Evolutionary conservation across 2,113 vertebrate species (phyloP).

Genomic region (Craseonycteris thonglongyai): DNA sequence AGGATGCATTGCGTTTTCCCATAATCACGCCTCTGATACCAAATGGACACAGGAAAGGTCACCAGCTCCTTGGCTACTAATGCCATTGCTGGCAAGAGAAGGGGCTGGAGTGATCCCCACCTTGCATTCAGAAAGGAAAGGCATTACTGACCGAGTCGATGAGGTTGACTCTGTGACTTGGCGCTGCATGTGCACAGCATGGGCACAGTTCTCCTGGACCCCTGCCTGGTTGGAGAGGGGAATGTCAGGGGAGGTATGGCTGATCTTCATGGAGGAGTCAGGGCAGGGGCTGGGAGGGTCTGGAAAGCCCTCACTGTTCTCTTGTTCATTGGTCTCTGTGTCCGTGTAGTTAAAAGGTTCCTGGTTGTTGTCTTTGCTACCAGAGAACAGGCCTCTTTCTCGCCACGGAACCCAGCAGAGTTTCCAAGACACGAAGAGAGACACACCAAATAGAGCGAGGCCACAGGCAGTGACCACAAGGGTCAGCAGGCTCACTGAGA

Average conservation of each 20-base stretch:
- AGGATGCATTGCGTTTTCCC: not conserved
- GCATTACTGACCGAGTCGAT: conserved; percentile 84
- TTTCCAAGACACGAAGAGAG: conserved; percentile 99
- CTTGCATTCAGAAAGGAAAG: conserved; percentile 20
- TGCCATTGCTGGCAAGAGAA: not conserved
- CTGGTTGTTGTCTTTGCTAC: conserved; percentile 89
- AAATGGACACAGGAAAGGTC: not conserved
- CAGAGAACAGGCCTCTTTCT: conserved; percentile 87
- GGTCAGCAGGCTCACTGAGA: conserved; percentile 96
- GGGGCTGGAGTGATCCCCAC: too few relatives aligned
- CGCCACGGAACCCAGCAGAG: conserved; percentile 99
- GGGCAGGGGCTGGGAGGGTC: conserved; percentile 87
- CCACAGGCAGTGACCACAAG: conserved; percentile 97
- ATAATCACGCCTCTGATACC: not conserved
- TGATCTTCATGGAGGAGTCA: conserved; percentile 97
- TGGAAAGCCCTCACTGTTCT: conserved; percentile 88
- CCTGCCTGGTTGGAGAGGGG: conserved; percentile 86
- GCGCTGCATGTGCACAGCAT: conserved; percentile 88
- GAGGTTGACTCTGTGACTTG: conserved; percentile 92
- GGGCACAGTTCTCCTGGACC: conserved; percentile 86
- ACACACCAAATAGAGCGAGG: conserved; percentile 95
- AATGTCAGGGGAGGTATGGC: conserved; percentile 96
- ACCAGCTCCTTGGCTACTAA: not conserved
- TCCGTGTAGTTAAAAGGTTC: conserved; percentile 91
- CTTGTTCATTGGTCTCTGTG: conserved; percentile 86